These are phyloP conservation scores for Oryzias woworae DNA, from an alignment of 2,113 vertebrate species.

Conservation along the genomic window DNA sequence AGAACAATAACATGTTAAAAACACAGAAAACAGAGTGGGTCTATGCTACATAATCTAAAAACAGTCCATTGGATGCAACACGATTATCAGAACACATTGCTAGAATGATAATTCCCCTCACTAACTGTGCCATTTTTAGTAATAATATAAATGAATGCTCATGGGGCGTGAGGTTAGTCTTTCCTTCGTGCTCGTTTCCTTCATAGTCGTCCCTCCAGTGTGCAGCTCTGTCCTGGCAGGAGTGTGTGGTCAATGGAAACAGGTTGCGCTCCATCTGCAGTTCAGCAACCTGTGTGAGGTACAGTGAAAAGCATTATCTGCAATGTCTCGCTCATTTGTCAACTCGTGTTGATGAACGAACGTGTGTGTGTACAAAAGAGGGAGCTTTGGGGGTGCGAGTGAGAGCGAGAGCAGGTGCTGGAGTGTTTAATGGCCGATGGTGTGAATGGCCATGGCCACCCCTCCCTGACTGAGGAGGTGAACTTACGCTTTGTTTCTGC, in stretches of 20 bases:
- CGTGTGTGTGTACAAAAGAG: conserved; percentile 51
- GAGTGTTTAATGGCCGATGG: conserved; percentile 67
- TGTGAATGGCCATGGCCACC: conserved; percentile 58
- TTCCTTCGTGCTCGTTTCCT: conserved; percentile 1
- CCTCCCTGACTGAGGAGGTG: conserved; percentile 53
- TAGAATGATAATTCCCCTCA: too few relatives aligned
- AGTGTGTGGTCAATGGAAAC: neutral
- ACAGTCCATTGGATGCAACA: too few relatives aligned
- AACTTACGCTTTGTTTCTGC: conserved; percentile 60
- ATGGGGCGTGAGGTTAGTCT: neutral
- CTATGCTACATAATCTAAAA: too few relatives aligned
- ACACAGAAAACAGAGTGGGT: too few relatives aligned
- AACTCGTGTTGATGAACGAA: conserved; percentile 9
- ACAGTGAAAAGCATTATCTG: conserved; percentile 38
- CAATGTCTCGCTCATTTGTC: conserved; percentile 4
- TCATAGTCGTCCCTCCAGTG: neutral
- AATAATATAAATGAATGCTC: too few relatives aligned
- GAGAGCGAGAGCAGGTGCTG: conserved; percentile 78
- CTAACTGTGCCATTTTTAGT: too few relatives aligned
- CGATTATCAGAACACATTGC: too few relatives aligned
- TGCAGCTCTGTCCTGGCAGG: conserved; percentile 2
- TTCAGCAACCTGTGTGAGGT: conserved; percentile 70
- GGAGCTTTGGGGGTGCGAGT: conserved; percentile 40
- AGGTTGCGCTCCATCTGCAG: conserved; percentile 26
- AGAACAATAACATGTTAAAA: too few relatives aligned